phyloP scores from a whole-genome alignment of 2,797 vertebrate species.

The Podargus strigoides region DNA sequence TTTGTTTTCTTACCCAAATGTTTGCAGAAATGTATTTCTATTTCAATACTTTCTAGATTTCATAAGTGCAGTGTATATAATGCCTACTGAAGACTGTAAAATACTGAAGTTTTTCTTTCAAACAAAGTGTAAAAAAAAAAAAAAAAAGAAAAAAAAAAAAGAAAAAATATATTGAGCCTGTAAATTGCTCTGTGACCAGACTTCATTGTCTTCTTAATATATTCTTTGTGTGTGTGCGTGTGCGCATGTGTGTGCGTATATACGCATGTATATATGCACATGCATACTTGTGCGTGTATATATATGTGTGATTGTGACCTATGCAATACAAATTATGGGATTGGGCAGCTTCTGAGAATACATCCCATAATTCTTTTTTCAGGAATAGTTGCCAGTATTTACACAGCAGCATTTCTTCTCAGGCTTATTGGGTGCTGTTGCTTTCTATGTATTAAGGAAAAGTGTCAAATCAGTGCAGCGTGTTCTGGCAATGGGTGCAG shows the following conservation, averaged over 20 bases:
- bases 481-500: conserved; percentile 68
- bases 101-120: conserved; percentile 81
- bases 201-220: conserved; percentile 79
- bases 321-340: conserved; percentile 86
- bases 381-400: conserved; percentile 86
- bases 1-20: conserved; percentile 81
- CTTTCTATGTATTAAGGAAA: conserved; percentile 75
- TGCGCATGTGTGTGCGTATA: conserved; percentile 51
- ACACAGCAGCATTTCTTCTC: conserved; percentile 82
- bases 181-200: conserved; percentile 82
- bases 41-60: conserved; percentile 79
- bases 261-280: conserved; percentile 69
- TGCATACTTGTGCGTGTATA: conserved; percentile 54
- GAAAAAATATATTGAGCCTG: conserved; percentile 78
- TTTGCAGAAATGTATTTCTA: conserved; percentile 78
- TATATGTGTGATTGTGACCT: conserved; percentile 84
- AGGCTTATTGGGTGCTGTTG: conserved; percentile 83
- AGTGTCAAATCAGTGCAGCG: conserved; percentile 70
- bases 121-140: conserved; percentile 74
- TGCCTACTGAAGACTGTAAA: conserved; percentile 80
- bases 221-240: conserved; percentile 72
- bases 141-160: conserved; percentile 29
- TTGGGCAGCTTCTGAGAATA: conserved; percentile 74
- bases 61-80: conserved; percentile 84
- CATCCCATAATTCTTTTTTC: conserved; percentile 81